Base-by-base conservation (phyloP, 2,113 vertebrate species). In the Bathybates hornii region DNA sequence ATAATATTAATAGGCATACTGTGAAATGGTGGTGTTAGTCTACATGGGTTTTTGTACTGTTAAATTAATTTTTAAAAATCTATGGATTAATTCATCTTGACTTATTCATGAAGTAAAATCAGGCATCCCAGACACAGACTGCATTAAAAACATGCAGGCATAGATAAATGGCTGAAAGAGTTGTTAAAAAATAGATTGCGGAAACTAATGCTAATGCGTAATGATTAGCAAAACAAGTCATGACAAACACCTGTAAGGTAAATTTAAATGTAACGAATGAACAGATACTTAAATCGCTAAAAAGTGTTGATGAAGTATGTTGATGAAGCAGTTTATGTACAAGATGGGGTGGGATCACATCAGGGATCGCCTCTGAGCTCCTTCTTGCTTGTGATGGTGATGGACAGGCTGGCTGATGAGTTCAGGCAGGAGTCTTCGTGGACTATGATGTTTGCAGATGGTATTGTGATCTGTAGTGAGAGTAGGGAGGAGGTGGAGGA, bases 21-120 rank as follows among this genome's bases (percentile, higher is more conserved):
- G 24, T 73, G 21, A 73, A 48, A 48, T 73, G 21, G 66, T 50
- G 43, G 6, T 19, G 21, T 73, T 73, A 73, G 5, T 17, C 21
- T 48, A 27, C 9, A 73, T 27, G 14, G 6, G 14, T 7, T 29
- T 73, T 78, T 11, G 71, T 32, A 17, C 4, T 19, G 71, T 32
- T 78, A 3, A 50, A 50, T 29, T 19, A 7, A 50, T 76, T 19
- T 1, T 0, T 0, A 17, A 48, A 17, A 11, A 29, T 48, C 21
- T 17, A 27, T 45, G 38, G 21, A 45, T 73, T 16, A 9, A 27
- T 45, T 45, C 21, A 73, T 73, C 21, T 43, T 21, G n/a, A 71
- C 7, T 9, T 71, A 24, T 14, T 71, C 36, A 43, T 71, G n/a
- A 71, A 41, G n/a, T 24, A 43, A 71, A 43, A 71, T 71, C n/a